Base-by-base conservation (phyloP, 2,888 invertebrate genomes). In the Drosophila colorata region DNA sequence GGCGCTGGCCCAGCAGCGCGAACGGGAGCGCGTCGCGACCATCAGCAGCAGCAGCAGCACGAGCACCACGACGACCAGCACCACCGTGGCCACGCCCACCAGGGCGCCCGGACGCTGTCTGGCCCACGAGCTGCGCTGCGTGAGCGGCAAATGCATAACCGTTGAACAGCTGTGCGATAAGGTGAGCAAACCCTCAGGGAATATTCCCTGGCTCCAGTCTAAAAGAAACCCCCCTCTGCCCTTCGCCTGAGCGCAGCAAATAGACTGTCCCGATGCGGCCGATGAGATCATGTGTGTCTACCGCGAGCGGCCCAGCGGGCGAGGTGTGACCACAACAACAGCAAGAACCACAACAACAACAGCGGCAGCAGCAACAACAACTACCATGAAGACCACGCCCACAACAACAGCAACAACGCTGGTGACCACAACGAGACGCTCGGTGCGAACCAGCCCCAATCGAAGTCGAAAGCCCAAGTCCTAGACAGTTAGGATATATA, bases 261-360 rank as follows among this genome's bases (percentile, higher is more conserved):
- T 89, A 49, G 95, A 95, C 91, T 95, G 95, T 83, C 92, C 93
- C 1, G 95, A 95, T 89, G 94, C 94, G 46, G 94, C 94, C 2
- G 95, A 95, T 70, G 95, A 95, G 78, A 93, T 94, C 64, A 94
- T 94, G 91, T 95, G 95, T 82, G 93, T 93, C 84, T 94, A 94
- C 90, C 94, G 93, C 91, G 90, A 91, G 14, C 79, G 89, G 13
- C 74, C 74, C 13, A 85, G 75, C 49, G 79, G 76, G 11, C 80
- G 79, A 5, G 77, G 73, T 4, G 74, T 40, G 7, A 23, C 58
- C 13, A 57, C 38, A 68, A 69, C 52, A 65, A 64, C 51, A 14
- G 35, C 69, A 49, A 49, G 14, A 41, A 67, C 69, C 16, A 66
- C 53, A 28, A 43, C 67, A 44, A 44, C 58, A 9, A 23, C 53